Conservation (phyloP, 2,113 vertebrate species). For the Pycnonotus jocosus region DNA sequence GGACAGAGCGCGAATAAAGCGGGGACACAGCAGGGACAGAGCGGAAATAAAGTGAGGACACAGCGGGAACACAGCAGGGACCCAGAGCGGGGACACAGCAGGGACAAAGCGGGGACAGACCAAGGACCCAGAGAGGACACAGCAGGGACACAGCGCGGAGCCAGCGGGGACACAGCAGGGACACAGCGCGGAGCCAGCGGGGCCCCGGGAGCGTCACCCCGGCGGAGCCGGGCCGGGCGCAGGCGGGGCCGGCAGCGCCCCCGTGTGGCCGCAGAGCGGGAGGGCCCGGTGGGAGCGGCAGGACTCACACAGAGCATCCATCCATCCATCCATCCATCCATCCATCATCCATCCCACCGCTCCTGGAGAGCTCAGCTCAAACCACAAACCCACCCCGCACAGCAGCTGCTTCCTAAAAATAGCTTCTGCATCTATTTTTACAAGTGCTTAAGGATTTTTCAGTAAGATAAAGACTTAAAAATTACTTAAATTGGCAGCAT, state of each 20-base stretch:
- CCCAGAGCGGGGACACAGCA: neutral
- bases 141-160: accelerated
- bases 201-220: neutral
- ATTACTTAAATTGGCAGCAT: neutral
- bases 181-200: accelerated
- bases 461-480: neutral
- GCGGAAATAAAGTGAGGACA: accelerated
- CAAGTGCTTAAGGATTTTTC: neutral
- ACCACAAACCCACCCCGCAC: no score
- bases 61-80: no score
- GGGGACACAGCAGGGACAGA: no score
- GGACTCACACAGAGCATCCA: accelerated
- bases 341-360: accelerated
- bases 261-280: neutral
- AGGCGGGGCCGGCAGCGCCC: neutral
- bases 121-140: neutral
- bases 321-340: no score
- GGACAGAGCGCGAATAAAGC: no score
- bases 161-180: accelerated
- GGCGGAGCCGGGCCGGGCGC: neutral
- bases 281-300: accelerated
- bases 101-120: no score
- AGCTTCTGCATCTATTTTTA: neutral
- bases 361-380: accelerated
- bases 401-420: accelerated